phyloP scores from a whole-genome alignment of 2,888 invertebrate species.

The Aethes cnicana region DNA sequence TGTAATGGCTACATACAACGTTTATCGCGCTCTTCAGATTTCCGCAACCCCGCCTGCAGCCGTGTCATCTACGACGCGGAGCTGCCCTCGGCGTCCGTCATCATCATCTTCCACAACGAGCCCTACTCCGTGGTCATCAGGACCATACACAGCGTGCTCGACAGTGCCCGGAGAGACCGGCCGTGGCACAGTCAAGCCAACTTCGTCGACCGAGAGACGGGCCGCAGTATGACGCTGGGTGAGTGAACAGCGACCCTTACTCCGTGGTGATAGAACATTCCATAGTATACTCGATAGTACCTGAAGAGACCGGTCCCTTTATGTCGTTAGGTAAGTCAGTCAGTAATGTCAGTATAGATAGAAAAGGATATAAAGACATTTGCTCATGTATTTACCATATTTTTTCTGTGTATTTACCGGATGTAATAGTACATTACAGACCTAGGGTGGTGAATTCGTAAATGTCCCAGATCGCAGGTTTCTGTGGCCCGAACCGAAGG shows the following conservation, averaged over 20 bases:
- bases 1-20: too few relatives aligned
- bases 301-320: too few relatives aligned
- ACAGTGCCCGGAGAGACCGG: slow-evolving; percentile 83
- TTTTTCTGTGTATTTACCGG: too few relatives aligned
- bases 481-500: too few relatives aligned
- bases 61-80: slow-evolving; percentile 75
- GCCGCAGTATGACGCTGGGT: slow-evolving; percentile 56
- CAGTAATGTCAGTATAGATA: too few relatives aligned
- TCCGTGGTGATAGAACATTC: background rate
- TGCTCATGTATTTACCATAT: too few relatives aligned
- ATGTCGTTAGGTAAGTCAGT: too few relatives aligned
- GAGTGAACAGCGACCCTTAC: slow-evolving; percentile 30
- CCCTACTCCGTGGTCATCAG: slow-evolving; percentile 92
- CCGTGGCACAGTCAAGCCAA: slow-evolving; percentile 64
- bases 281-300: too few relatives aligned
- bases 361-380: too few relatives aligned
- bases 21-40: slow-evolving; percentile 47
- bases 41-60: slow-evolving; percentile 67
- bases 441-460: too few relatives aligned
- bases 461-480: too few relatives aligned
- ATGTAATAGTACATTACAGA: too few relatives aligned
- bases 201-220: slow-evolving; percentile 51
- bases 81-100: slow-evolving; percentile 88
- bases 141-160: slow-evolving; percentile 95
- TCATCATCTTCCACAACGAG: slow-evolving; percentile 95